Conservation (phyloP, 2,888 invertebrate species). For the Meiosimyza platycephala region DNA sequence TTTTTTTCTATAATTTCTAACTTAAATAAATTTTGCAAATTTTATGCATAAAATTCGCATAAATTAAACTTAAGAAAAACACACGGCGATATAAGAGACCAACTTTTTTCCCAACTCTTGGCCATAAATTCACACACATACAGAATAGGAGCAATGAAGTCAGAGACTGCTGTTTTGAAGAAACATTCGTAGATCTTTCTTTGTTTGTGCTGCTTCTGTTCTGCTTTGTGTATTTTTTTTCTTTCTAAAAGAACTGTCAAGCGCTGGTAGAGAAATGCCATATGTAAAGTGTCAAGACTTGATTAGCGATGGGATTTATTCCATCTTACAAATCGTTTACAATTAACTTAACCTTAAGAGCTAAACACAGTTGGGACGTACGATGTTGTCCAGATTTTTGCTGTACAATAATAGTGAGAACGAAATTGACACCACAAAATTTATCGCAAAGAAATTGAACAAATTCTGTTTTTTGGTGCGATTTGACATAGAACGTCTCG, state of each 20-base stretch:
- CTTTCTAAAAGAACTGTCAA: not conserved
- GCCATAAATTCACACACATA: not conserved
- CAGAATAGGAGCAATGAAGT: conserved; percentile 19
- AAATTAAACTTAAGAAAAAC: not conserved
- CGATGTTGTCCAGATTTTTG: no score
- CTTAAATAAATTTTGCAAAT: not conserved
- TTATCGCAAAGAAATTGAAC: no score
- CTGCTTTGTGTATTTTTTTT: not conserved
- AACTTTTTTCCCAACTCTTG: conserved; percentile 18
- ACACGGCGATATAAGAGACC: not conserved
- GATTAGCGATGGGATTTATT: no score
- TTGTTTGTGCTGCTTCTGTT: conserved; percentile 5
- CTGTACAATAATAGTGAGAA: no score
- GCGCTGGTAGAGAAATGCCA: no score
- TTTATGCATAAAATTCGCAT: conserved; percentile 1
- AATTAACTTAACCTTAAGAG: no score
- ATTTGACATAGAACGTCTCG: no score
- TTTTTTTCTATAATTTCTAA: not conserved
- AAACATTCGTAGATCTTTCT: not conserved
- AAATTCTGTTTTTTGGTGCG: no score
- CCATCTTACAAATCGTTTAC: no score
- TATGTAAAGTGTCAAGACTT: no score
- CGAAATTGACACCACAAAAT: no score
- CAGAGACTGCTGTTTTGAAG: conserved; percentile 12
- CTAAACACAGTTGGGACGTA: no score